Percentiles rank a stretch among this genome's conserved stretches.
phyloP scores from a whole-genome alignment of 2,888 invertebrate species.

The Synanthedon formicaeformis region DNA sequence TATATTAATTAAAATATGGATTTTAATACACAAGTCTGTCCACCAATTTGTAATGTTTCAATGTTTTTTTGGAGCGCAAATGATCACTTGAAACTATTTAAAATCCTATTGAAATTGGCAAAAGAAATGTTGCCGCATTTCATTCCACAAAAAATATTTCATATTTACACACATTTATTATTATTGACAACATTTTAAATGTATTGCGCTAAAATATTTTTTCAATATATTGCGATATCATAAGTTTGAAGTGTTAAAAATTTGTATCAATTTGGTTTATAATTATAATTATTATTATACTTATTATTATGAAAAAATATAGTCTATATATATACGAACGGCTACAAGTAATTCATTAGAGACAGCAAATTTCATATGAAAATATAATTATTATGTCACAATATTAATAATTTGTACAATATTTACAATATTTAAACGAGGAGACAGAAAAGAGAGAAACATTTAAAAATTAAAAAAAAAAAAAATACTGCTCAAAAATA shows the following conservation, averaged over 20 bases:
- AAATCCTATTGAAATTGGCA: background rate
- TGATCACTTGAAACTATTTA: background rate
- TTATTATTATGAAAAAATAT: conserved; percentile 54
- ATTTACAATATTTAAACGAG: conserved; percentile 38
- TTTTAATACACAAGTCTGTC: too few species aligned
- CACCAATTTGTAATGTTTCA: too few species aligned
- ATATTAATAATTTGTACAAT: conserved; percentile 12
- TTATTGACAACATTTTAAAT: conserved; percentile 31
- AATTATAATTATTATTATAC: conserved; percentile 3
- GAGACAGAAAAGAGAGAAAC: conserved; percentile 4
- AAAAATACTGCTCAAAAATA: conserved; percentile 48
- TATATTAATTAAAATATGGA: too few species aligned
- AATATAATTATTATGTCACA: conserved; percentile 45
- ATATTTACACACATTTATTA: conserved; percentile 35
- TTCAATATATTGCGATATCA: conserved; percentile 52
- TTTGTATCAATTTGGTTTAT: conserved; percentile 8
- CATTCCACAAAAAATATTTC: background rate
- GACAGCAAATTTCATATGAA: conserved; percentile 47
- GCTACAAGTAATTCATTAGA: conserved; percentile 29
- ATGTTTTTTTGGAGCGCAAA: too few species aligned
- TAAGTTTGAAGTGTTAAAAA: conserved; percentile 41
- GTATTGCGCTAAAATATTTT: conserved; percentile 23
- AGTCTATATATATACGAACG: conserved; percentile 30
- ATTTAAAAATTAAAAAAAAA: conserved; percentile 22
- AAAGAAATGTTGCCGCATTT: background rate